Percentiles rank a stretch among this genome's conserved stretches.
These are phyloP conservation scores for Poecilia gillii DNA, from an alignment of 2,797 vertebrate genomes.

Conservation along the genomic window DNA sequence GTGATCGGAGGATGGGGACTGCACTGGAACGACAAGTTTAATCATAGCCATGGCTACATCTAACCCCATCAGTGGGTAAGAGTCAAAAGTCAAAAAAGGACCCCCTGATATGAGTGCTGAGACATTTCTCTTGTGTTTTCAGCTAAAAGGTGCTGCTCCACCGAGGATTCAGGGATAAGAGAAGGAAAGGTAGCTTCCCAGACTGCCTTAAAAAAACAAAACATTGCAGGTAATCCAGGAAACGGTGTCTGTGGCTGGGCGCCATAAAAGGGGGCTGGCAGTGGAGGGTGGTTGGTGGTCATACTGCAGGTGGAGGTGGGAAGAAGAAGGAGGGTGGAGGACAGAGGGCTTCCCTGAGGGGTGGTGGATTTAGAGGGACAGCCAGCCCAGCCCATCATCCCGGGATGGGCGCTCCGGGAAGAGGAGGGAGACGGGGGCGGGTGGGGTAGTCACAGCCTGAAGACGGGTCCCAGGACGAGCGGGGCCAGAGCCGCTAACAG, in stretches of 20 bases:
- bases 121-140: conserved; percentile 70
- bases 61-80: conserved; percentile 64
- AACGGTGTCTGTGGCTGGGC: conserved; percentile 60
- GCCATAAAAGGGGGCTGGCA: conserved; percentile 62
- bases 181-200: conserved; percentile 49
- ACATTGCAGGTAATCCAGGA: conserved; percentile 53
- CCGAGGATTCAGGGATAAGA: conserved; percentile 47
- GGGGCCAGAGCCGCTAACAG: conserved; percentile 59
- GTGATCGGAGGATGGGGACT: conserved; percentile 66
- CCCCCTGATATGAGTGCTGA: conserved; percentile 72
- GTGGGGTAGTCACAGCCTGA: conserved; percentile 69
- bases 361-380: conserved; percentile 76
- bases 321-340: conserved; percentile 39
- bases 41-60: conserved; percentile 68
- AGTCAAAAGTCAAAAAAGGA: conserved; percentile 70
- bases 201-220: conserved; percentile 20
- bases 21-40: conserved; percentile 72
- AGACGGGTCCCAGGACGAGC: conserved; percentile 69
- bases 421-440: conserved; percentile 20
- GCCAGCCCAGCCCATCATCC: conserved; percentile 74
- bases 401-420: conserved; percentile 61
- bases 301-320: conserved; percentile 63
- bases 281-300: conserved; percentile 69
- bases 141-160: conserved; percentile 61
- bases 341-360: conserved; percentile 82